phyloP scores from a whole-genome alignment of 2,113 vertebrate species.

The Epinephelus lanceolatus region DNA sequence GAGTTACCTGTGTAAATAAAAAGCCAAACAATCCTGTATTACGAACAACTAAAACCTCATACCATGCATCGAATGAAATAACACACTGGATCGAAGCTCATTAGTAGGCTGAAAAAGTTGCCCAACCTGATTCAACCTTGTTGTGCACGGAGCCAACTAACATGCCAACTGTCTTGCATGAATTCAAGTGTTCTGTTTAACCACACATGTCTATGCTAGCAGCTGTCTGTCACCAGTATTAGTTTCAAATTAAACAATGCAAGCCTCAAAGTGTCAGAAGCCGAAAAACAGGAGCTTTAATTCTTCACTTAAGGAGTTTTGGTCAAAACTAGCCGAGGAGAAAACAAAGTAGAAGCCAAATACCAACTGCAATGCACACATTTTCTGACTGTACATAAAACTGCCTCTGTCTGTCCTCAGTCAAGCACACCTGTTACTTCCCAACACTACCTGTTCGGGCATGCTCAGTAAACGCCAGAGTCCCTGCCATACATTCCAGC shows the following conservation, averaged over 20 bases:
- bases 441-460: conserved; percentile 48
- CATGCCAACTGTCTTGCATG: neutral
- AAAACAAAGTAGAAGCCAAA: neutral
- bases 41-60: neutral
- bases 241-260: conserved; percentile 3
- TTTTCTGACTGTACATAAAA: conserved; percentile 3
- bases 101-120: conserved; percentile 30
- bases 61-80: neutral
- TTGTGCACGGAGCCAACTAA: neutral
- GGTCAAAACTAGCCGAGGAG: neutral
- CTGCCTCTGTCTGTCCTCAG: conserved; percentile 17
- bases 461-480: conserved; percentile 49
- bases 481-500: conserved; percentile 63
- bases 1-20: neutral
- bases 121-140: conserved; percentile 44
- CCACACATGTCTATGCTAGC: neutral
- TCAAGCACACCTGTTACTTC: conserved; percentile 14
- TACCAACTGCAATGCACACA: neutral
- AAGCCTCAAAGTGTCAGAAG: neutral
- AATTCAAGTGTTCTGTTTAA: conserved; percentile 3
- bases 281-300: neutral
- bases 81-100: neutral
- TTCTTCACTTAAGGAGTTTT: neutral
- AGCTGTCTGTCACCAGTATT: conserved; percentile 9
- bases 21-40: neutral